Percentiles rank a stretch among this genome's conserved stretches.
Evolutionary conservation across 2,888 invertebrate species (phyloP).

Genomic region (Caenorhabditis panamensis): DNA sequence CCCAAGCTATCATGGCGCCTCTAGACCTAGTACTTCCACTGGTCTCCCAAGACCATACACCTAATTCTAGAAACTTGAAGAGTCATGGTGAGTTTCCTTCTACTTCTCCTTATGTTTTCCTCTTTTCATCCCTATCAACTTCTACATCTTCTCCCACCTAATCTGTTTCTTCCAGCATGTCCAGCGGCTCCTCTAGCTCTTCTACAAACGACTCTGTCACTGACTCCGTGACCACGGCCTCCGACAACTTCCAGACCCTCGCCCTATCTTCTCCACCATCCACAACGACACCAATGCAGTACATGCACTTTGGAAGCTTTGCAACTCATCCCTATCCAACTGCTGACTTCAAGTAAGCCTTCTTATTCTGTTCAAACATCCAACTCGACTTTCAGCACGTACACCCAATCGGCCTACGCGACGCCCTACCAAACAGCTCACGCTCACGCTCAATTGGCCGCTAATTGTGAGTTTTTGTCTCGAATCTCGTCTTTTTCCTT

Average conservation of each 20-base stretch:
- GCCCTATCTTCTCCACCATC: conserved; percentile 32
- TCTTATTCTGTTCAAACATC: neutral
- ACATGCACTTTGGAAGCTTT: conserved; percentile 24
- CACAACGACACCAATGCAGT: conserved; percentile 43
- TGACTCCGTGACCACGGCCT: conserved; percentile 27
- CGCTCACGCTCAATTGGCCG: conserved; percentile 38
- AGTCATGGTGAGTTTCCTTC: conserved; percentile 41
- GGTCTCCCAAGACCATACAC: neutral
- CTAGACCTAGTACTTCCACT: no score
- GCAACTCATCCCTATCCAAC: conserved; percentile 36
- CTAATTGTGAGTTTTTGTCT: conserved; percentile 50
- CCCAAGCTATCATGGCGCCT: no score
- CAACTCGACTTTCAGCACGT: conserved; percentile 33
- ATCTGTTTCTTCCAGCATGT: conserved; percentile 54
- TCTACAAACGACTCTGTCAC: conserved; percentile 34
- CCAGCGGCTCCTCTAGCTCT: conserved; percentile 56
- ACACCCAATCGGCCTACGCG: conserved; percentile 32
- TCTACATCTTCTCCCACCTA: neutral
- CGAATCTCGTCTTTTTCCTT: conserved; percentile 14
- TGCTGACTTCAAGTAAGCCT: conserved; percentile 43
- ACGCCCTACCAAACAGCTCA: conserved; percentile 32
- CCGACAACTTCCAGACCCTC: conserved; percentile 32
- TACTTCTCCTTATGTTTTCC: neutral
- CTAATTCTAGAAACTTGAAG: conserved; percentile 32
- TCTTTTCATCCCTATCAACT: neutral